Evolutionary conservation across 1,140 invertebrate genomes (phyloP), one percentile per base, ranked within the genome.

Genomic region (Scaptodrosophila lebanonensis): DNA sequence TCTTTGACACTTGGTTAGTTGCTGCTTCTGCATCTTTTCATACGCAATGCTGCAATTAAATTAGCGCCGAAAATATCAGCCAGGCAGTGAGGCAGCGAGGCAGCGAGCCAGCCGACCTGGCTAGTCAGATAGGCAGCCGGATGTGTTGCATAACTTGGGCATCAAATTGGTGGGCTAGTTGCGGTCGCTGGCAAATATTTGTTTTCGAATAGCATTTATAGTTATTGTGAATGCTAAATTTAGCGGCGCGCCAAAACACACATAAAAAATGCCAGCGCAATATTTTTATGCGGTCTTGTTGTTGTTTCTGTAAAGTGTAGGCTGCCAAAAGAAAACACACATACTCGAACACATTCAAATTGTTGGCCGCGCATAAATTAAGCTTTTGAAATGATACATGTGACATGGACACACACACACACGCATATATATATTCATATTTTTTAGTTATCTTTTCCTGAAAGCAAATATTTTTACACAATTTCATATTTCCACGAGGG

Each of bases 1-100:
- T 84, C 79, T 84, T 84, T 84, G 79, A 84, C 79, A 73, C 73
- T 73, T 77, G 22, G 43, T 11, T n/a, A n/a, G n/a, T n/a, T n/a
- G 7, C 43, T 45, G 25, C n/a, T n/a, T n/a, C n/a, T n/a, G n/a
- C n/a, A n/a, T n/a, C 5, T 44, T 7, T 29, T 29, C 13, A 11
- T 25, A 2, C 29, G 43, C 30, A 47, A 11, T 7, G 18, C 4
- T 17, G 73, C 75, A 82, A 79, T 79, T 79, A 79, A 82, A 59
- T 49, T 40, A 62, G 49, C 20, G 63, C 44, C 32, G 44, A 57
- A 66, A 75, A 30, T 43, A 17, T 33, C 32, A 16, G 45, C 3
- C 22, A 25, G 22, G 22, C 22, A 25, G 22, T 25, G 3, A 25
- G 22, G 3, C 22, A 25, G 22, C n/a, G n/a, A n/a, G n/a, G n/a